Evolutionary conservation across 2,888 invertebrate genomes (phyloP).

Genomic region (Lacanobia wlatinum): DNA sequence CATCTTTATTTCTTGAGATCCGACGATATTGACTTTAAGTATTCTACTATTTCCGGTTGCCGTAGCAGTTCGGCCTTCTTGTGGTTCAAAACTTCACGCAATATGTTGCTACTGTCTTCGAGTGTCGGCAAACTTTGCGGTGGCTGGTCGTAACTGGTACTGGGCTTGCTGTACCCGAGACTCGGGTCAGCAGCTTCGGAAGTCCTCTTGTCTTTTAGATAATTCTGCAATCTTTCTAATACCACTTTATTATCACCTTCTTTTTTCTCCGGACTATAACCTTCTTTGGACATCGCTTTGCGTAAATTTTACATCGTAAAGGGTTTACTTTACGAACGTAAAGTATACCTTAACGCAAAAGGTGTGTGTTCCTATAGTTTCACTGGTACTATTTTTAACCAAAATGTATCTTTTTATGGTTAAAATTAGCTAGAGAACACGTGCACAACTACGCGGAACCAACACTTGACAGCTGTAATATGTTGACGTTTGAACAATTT

Average conservation of each 20-base stretch:
- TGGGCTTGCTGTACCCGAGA: constrained; percentile 81
- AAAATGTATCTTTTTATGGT: constrained; percentile 23
- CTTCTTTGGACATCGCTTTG: constrained; percentile 88
- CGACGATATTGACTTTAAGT: constrained; percentile 82
- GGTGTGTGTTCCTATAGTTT: constrained; percentile 2
- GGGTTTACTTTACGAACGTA: constrained; percentile 17
- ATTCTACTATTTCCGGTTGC: constrained; percentile 86
- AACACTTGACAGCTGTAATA: constrained; percentile 33
- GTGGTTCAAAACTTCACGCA: constrained; percentile 86
- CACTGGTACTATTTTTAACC: neutral
- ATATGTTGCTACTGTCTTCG: constrained; percentile 84
- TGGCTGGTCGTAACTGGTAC: constrained; percentile 82
- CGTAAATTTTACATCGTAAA: constrained; percentile 68
- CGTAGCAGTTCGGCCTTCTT: constrained; percentile 87
- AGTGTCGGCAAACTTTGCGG: constrained; percentile 71
- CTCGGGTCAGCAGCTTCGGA: constrained; percentile 79
- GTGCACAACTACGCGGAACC: constrained; percentile 74
- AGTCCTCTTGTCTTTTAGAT: constrained; percentile 87
- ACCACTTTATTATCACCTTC: constrained; percentile 89
- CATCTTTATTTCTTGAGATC: constrained; percentile 87
- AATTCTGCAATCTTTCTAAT: constrained; percentile 86
- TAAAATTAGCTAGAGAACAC: constrained; percentile 65
- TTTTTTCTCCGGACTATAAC: constrained; percentile 88
- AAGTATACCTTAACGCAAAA: neutral
- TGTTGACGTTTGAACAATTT: constrained; percentile 34